Conservation (phyloP, 2,113 vertebrate genomes). For the Tupaia chinensis region DNA sequence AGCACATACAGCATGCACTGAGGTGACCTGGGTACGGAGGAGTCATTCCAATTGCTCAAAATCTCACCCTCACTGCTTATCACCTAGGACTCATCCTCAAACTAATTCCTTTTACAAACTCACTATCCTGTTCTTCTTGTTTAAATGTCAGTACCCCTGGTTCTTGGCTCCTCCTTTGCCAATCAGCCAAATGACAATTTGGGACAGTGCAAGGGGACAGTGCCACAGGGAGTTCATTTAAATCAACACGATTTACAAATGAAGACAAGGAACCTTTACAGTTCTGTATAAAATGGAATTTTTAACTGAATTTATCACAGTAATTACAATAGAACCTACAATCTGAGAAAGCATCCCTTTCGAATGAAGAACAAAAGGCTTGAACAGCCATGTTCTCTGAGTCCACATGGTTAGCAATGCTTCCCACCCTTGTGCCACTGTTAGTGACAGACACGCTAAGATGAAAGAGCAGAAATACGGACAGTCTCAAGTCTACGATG, state of each 20-base stretch:
- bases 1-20: background rate
- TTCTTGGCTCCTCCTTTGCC: background rate
- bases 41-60: background rate
- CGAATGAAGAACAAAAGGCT: background rate
- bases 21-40: background rate
- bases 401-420: background rate
- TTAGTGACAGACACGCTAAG: background rate
- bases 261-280: background rate
- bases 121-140: background rate
- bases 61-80: background rate
- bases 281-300: background rate
- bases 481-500: background rate
- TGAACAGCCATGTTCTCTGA: background rate
- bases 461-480: no score
- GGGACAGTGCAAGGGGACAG: background rate
- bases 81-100: background rate
- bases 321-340: background rate
- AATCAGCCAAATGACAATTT: background rate
- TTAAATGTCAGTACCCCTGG: background rate
- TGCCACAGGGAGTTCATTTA: background rate
- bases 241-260: background rate
- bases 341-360: background rate
- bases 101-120: background rate
- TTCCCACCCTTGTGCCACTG: background rate
- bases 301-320: background rate